Conservation (phyloP, 2,113 vertebrate genomes). For the Xenus cinereus region DNA sequence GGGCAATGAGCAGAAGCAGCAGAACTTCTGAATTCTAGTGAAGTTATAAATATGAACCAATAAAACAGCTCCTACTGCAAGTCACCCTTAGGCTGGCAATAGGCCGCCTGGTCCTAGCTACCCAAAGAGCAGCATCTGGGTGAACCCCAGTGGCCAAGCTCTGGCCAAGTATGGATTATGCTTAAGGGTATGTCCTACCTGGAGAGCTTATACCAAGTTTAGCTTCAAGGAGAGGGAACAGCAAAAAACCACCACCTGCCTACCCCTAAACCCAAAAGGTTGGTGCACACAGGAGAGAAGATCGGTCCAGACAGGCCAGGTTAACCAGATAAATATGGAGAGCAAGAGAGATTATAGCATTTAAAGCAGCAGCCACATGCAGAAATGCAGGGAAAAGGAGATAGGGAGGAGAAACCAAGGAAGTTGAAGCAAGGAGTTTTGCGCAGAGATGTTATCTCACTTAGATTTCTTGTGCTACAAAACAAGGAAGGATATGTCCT, state of each 20-base stretch:
- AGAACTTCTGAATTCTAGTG: neutral
- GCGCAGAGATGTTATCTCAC: neutral
- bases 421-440: neutral
- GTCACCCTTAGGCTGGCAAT: neutral
- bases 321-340: neutral
- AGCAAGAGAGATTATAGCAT: neutral
- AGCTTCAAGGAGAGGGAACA: neutral
- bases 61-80: neutral
- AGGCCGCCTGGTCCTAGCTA: neutral
- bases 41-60: neutral
- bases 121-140: neutral
- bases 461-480: neutral
- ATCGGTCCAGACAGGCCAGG: neutral
- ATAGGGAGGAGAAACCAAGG: neutral
- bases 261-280: neutral
- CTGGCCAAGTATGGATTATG: neutral
- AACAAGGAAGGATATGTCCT: neutral
- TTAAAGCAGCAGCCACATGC: neutral
- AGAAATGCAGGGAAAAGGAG: neutral
- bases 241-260: neutral
- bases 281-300: neutral
- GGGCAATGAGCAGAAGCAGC: fast-evolving
- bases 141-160: neutral
- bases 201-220: neutral
- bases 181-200: neutral